These are phyloP conservation scores for Rhagonycha fulva DNA, from an alignment of 2,888 invertebrate species.

Conservation along the genomic window DNA sequence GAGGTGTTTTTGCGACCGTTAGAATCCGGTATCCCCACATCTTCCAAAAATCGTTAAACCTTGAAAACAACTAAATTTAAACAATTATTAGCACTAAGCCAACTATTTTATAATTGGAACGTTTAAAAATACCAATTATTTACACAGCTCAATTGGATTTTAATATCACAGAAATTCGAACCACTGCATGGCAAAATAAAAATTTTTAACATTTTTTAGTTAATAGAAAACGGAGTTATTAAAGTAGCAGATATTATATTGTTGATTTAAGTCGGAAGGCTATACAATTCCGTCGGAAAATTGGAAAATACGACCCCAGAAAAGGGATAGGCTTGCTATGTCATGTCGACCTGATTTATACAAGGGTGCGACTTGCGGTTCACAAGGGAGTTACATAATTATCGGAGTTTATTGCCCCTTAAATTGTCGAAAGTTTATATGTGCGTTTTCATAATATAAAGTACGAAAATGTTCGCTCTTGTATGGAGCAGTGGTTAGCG, in stretches of 20 bases:
- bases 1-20: background rate
- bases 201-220: background rate
- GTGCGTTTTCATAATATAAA: background rate
- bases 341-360: slow-evolving; percentile 8
- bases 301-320: background rate
- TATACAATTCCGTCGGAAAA: slow-evolving; percentile 9
- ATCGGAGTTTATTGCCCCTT: slow-evolving; percentile 9
- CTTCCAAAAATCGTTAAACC: background rate
- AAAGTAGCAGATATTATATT: background rate
- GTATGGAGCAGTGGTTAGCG: no score
- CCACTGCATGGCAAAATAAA: background rate
- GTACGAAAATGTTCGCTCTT: background rate
- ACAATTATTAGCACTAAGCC: background rate
- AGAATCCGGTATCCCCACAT: background rate
- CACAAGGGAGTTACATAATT: slow-evolving; percentile 4
- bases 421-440: background rate
- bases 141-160: background rate
- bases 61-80: background rate
- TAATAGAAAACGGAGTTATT: background rate
- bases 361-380: slow-evolving; percentile 2
- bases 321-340: slow-evolving; percentile 6
- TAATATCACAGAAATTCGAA: background rate
- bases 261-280: background rate
- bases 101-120: background rate
- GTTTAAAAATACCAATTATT: background rate